These are phyloP conservation scores for Oncorhynchus gorbuscha DNA, from an alignment of 2,113 vertebrate species.

Conservation along the genomic window DNA sequence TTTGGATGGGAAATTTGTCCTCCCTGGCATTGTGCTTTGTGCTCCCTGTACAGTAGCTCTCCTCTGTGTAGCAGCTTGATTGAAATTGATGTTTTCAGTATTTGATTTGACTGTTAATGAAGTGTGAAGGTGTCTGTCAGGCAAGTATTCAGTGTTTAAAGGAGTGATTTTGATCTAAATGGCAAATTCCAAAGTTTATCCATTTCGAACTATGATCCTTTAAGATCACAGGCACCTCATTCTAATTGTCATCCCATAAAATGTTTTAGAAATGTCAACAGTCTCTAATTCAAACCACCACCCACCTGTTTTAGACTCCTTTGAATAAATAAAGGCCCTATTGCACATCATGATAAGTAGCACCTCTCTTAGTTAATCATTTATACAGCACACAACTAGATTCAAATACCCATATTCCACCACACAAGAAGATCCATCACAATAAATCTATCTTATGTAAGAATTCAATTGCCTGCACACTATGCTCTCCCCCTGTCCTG, in stretches of 20 bases:
- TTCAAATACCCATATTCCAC: constrained; percentile 30
- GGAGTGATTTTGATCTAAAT: constrained; percentile 75
- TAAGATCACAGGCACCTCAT: constrained; percentile 77
- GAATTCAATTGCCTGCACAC: constrained; percentile 51
- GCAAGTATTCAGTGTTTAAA: constrained; percentile 70
- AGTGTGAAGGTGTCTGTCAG: constrained; percentile 82
- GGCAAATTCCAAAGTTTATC: constrained; percentile 76
- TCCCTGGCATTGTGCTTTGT: background rate
- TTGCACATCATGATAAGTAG: constrained; percentile 43
- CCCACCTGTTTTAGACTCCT: constrained; percentile 63
- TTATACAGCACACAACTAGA: constrained; percentile 33
- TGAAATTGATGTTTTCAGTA: background rate
- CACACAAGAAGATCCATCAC: constrained; percentile 46
- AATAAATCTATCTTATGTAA: constrained; percentile 38
- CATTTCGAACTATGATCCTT: constrained; percentile 75
- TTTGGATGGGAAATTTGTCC: background rate
- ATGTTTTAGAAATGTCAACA: constrained; percentile 77
- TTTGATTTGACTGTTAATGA: constrained; percentile 66
- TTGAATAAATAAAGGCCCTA: constrained; percentile 41
- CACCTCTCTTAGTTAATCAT: background rate
- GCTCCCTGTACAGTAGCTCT: background rate
- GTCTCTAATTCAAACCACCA: constrained; percentile 78
- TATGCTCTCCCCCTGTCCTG: constrained; percentile 21
- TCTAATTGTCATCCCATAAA: constrained; percentile 46
- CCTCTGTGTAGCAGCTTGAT: background rate